phyloP scores from a whole-genome alignment of 2,113 vertebrate species.

The Stigmatopora argus region DNA sequence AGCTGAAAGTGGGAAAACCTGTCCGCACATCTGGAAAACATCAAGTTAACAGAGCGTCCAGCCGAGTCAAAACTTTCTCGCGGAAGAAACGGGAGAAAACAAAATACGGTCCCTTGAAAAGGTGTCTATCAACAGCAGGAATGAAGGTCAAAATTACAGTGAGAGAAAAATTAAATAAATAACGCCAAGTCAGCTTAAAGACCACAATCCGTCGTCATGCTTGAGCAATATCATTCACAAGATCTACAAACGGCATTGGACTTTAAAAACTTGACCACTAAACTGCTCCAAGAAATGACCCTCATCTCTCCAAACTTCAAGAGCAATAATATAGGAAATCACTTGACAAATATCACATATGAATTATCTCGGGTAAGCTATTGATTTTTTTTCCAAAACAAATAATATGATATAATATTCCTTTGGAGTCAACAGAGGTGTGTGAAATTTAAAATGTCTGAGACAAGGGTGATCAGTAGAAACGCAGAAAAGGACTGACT shows the following conservation, averaged over 20 bases:
- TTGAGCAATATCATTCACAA: slow-evolving; percentile 39
- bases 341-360: slow-evolving; percentile 39
- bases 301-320: slow-evolving; percentile 57
- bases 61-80: slow-evolving; percentile 54
- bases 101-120: slow-evolving; percentile 54
- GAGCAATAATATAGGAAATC: slow-evolving; percentile 55
- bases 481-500: slow-evolving; percentile 27
- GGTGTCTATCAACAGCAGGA: slow-evolving; percentile 56
- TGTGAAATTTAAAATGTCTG: slow-evolving; percentile 47
- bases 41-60: slow-evolving; percentile 55
- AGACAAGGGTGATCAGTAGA: slow-evolving; percentile 40
- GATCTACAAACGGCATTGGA: slow-evolving; percentile 47
- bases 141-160: slow-evolving; percentile 60
- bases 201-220: slow-evolving; percentile 45
- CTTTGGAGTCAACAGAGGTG: slow-evolving; percentile 46
- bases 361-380: slow-evolving; percentile 9
- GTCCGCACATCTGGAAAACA: slow-evolving; percentile 70
- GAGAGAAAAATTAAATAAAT: slow-evolving; percentile 66
- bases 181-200: slow-evolving; percentile 26
- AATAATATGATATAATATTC: slow-evolving; percentile 30
- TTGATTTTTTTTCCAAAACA: slow-evolving; percentile 31
- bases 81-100: not conserved
- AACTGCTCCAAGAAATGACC: slow-evolving; percentile 58
- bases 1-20: slow-evolving; percentile 49
- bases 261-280: slow-evolving; percentile 43